Conservation (phyloP, 2,888 invertebrate species). For the Pterostichus niger region DNA sequence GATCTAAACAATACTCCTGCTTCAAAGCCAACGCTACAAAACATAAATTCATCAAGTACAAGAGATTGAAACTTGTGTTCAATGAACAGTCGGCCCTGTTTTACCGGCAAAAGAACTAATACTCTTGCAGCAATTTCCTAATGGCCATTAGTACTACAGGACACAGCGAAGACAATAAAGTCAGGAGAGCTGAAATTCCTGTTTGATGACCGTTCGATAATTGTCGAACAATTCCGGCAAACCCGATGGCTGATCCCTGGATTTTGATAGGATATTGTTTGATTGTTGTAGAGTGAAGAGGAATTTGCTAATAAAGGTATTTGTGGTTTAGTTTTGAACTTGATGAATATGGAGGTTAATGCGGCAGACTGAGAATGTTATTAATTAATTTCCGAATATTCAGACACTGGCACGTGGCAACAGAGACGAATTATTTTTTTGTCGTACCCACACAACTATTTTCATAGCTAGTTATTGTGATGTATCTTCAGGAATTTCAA, state of each 20-base stretch:
- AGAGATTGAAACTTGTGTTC: background rate
- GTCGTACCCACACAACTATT: too few species aligned
- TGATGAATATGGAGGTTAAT: background rate
- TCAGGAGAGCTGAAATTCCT: slow-evolving; percentile 20
- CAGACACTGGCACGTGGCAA: background rate
- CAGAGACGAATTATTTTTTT: background rate
- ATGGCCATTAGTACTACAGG: background rate
- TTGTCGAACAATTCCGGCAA: slow-evolving; percentile 5
- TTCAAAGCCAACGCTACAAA: background rate
- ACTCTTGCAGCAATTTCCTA: slow-evolving; percentile 4
- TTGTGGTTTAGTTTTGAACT: slow-evolving; percentile 38
- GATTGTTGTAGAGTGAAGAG: slow-evolving; percentile 5
- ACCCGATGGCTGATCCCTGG: background rate
- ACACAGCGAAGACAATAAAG: slow-evolving; percentile 12
- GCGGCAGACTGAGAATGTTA: slow-evolving; percentile 9
- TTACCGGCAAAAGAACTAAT: slow-evolving; percentile 1
- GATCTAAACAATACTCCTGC: background rate
- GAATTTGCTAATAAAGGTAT: slow-evolving; percentile 36
- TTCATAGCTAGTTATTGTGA: too few species aligned
- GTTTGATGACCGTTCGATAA: slow-evolving; percentile 10
- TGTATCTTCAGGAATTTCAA: too few species aligned
- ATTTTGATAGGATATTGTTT: slow-evolving; percentile 12
- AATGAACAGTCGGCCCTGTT: slow-evolving; percentile 4
- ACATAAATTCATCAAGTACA: background rate
- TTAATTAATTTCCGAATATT: slow-evolving; percentile 19